Evolutionary conservation across 2,797 vertebrate species (phyloP), one percentile per base, ranked within the genome.

Genomic region (Bufotes viridis): DNA sequence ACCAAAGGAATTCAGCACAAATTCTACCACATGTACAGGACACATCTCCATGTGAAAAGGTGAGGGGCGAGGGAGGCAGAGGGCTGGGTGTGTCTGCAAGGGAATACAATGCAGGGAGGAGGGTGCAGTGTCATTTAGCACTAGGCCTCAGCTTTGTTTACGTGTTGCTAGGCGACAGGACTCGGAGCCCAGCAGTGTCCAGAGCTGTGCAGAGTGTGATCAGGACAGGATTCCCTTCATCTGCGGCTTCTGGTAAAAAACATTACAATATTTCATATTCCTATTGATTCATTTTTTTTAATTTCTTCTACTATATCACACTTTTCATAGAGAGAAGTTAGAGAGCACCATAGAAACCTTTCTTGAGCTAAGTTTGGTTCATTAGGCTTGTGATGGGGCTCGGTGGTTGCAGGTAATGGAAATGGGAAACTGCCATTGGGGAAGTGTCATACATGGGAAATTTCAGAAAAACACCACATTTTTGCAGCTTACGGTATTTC

Each of bases 111-210:
- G 7, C 86, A 63, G 26, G 82, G 78, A 75, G 87, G 82, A 55
- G 57, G 1, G 78, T 11, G n/a, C 63, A n/a, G 34, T 24, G 55
- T 75, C 7, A 81, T 72, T 20, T 20, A 34, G 3, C n/a, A 11
- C 29, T 80, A 84, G 67, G 29, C 63, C 70, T 58, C 34, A 12
- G 58, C 20, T 42, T 24, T 86, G 88, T 87, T 79, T 57, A 76
- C 55, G 3, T 26, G 74, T 83, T 83, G 80, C 88, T 89, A 82
- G 74, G 88, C 24, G 65, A 89, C 74, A 18, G 2, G 24, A 17
- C 72, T 75, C 75, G 15, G 0, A 18, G 18, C 20, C 22, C 42
- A 49, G 53, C 29, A 24, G 69, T 12, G 2, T 75, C 7, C 13
- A 7, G 2, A 57, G 26, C 17, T 42, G 69, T n/a, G 26, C 53